Evolutionary conservation across 2,113 vertebrate genomes (phyloP), one percentile per base, ranked within the genome.

Genomic region (Brienomyrus longianalis): DNA sequence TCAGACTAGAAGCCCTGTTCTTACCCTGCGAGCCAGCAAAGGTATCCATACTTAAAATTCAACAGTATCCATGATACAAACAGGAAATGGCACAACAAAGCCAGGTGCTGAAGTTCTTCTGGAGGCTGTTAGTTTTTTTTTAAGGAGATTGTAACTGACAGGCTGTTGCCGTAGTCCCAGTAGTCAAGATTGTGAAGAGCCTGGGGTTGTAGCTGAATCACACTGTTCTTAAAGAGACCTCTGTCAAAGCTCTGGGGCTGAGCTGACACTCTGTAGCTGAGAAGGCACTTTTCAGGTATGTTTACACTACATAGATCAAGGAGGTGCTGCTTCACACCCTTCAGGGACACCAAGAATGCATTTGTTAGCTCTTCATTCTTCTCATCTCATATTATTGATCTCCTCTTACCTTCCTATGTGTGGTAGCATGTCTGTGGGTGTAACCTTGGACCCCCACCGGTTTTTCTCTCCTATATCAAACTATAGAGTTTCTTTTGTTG

Each of bases 241-340:
- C 92, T 95, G 89, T 93, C 45, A 48, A 48, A 47, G 90, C 93
- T 95, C 94, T 95, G 94, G 95, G 94, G 94, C 95, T 92, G 95
- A 95, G 95, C 95, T 95, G 94, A 95, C 94, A 94, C 94, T 95
- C 94, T 90, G 91, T 93, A 96, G 96, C 95, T 91, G 91, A 92
- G 91, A 93, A 93, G 89, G 89, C 31, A 92, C 95, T 62, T 91
- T 35, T 92, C 74, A 84, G 87, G 87, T 92, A 94, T 95, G 93
- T 93, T 96, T 91, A 85, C 83, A 93, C 91, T 88, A 89, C 91
- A 91, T 54, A 59, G 88, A 88, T 23, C 96, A 97, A 3, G 83
- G 74, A 51, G 83, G 45, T 27, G 3, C 48, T 86, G 23, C 21
- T 7, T 86, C 83, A 48, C 45, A 23, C 39, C 35, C 23, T 85